Conservation (phyloP, 2,888 invertebrate genomes). For the Allophyes oxyacanthae region DNA sequence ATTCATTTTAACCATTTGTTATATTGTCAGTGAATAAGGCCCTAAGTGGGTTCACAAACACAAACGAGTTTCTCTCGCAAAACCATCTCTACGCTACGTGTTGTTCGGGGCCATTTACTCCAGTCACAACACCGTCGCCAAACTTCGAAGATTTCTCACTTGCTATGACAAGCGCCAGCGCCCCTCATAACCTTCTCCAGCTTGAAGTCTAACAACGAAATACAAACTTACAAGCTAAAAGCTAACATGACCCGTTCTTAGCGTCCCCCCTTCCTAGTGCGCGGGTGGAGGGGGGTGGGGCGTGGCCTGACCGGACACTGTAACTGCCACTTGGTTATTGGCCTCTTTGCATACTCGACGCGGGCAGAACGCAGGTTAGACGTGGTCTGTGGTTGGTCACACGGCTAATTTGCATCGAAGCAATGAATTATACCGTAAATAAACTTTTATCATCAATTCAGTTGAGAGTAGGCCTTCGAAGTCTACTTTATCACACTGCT, state of each 20-base stretch:
- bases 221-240: slow-evolving; percentile 46
- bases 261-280: slow-evolving; percentile 18
- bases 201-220: not conserved
- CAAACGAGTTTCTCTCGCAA: no score
- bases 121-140: no score
- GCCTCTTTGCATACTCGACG: slow-evolving; percentile 41
- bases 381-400: slow-evolving; percentile 3
- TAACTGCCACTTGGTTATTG: slow-evolving; percentile 64
- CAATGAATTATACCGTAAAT: not conserved
- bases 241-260: slow-evolving; percentile 44
- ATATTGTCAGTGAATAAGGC: no score
- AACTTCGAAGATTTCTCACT: no score
- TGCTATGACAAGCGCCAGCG: no score
- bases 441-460: not conserved
- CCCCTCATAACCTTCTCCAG: no score
- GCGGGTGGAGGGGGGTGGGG: slow-evolving; percentile 41
- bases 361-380: not conserved
- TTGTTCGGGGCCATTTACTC: no score
- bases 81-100: no score
- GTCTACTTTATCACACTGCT: not conserved
- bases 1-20: no score
- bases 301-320: slow-evolving; percentile 57
- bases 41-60: no score
- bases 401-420: not conserved
- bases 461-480: no score